Percentiles rank a stretch among this genome's conserved stretches.
Evolutionary conservation across 2,113 vertebrate species (phyloP).

Genomic region (Mohoua ochrocephala): DNA sequence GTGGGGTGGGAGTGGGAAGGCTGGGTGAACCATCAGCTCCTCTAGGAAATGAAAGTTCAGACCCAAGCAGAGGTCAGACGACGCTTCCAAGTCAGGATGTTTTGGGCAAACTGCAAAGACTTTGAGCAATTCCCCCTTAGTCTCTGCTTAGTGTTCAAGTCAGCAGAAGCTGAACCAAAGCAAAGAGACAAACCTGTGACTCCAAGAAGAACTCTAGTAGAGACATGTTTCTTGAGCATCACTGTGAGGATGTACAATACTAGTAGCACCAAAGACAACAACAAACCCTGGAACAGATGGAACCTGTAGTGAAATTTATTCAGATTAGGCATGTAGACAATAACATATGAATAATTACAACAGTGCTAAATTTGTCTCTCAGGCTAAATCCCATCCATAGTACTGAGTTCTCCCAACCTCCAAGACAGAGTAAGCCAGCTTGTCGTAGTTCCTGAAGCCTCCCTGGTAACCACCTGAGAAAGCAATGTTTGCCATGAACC

Average conservation of each 20-base stretch:
- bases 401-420: background rate
- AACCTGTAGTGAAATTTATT: background rate
- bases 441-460: background rate
- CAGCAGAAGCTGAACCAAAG: background rate
- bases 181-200: background rate
- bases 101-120: background rate
- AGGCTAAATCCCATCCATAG: background rate
- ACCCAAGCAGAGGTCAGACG: background rate
- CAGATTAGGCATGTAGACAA: background rate
- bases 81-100: background rate
- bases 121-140: background rate
- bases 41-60: background rate
- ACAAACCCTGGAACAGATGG: background rate
- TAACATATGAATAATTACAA: background rate
- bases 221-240: background rate
- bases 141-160: background rate
- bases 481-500: background rate
- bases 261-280: background rate
- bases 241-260: background rate
- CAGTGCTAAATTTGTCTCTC: background rate
- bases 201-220: background rate
- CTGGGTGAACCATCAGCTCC: background rate
- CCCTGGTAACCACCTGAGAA: background rate
- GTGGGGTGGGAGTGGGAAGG: background rate
- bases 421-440: background rate